Evolutionary conservation across 2,113 vertebrate genomes (phyloP), one percentile per base, ranked within the genome.

Genomic region (Pseudopodoces humilis): DNA sequence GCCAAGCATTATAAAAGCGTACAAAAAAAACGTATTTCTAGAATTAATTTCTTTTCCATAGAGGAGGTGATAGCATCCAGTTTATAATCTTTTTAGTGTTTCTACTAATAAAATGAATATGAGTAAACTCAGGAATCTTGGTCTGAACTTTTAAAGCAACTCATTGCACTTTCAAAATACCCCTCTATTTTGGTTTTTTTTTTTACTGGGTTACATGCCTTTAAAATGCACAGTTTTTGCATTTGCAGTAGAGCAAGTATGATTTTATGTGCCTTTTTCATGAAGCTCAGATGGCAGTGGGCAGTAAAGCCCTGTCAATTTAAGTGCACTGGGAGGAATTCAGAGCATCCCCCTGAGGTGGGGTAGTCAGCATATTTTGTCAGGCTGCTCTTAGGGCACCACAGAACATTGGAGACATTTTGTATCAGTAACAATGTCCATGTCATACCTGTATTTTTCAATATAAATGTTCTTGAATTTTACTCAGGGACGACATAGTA

Each of bases 1-100:
- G 43, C 15, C 46, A 64, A 63, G 8, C 28, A 3, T 1, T 62
- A 3, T 47, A 27, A 69, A 59, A 41, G 9, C 0, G 0, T 47
- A 15, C 10, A 6, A 3, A 55, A 44, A 4, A 3, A 5, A 8
- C n/a, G 12, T 41, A 46, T 31, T 43, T 53, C 10, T 50, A 20
- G 21, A 78, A 59, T 47, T 0, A 35, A 65, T 68, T 67, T 63
- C 3, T 88, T 86, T 77, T 70, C 30, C 20, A 3, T 14, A 49
- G 64, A 77, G 13, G 6, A 35, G 8, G 5, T 71, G 47, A 17
- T 19, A 87, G 27, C 18, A n/a, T 67, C 39, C 27, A 19, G 22
- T 5, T 82, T 62, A 27, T 7, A 63, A 28, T 17, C 6, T 15
- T 56, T 50, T n/a, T 17, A 60, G 19, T 56, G 22, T 39, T 70